These are phyloP conservation scores for Bolborhynchus lineola DNA, from an alignment of 2,113 vertebrate species.

Conservation along the genomic window DNA sequence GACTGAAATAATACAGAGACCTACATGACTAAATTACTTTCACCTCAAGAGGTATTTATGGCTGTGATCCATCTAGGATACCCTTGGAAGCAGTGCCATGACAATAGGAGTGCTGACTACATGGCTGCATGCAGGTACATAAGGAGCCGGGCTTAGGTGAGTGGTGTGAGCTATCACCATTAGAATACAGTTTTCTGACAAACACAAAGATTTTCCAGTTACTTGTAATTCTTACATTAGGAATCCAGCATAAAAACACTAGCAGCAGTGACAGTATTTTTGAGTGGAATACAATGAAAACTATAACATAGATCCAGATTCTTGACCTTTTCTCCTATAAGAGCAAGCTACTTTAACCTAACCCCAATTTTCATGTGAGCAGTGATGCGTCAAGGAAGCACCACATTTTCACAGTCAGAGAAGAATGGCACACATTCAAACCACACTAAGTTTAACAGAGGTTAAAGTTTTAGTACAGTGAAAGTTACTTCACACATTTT, in stretches of 20 bases:
- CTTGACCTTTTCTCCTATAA: neutral
- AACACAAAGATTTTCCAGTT: neutral
- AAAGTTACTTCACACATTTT: neutral
- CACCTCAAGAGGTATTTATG: constrained; percentile 45
- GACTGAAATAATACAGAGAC: constrained; percentile 40
- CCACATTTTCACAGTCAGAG: neutral
- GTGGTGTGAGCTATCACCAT: neutral
- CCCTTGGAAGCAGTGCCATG: neutral
- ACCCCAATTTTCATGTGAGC: neutral
- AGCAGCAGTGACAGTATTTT: neutral
- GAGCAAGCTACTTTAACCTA: neutral
- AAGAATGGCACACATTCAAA: neutral
- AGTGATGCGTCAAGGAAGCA: neutral
- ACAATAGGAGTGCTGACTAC: neutral
- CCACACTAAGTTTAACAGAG: neutral
- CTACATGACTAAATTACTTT: constrained; percentile 52
- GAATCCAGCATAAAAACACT: neutral
- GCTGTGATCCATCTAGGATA: constrained; percentile 47
- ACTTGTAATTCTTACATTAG: neutral
- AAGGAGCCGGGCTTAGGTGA: neutral
- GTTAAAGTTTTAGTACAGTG: neutral
- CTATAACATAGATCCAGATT: neutral
- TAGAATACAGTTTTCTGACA: neutral
- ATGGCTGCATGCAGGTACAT: neutral
- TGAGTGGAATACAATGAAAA: constrained; percentile 5